These are phyloP conservation scores for Epinotia brunnichana DNA, from an alignment of 2,888 invertebrate genomes.

Conservation along the genomic window DNA sequence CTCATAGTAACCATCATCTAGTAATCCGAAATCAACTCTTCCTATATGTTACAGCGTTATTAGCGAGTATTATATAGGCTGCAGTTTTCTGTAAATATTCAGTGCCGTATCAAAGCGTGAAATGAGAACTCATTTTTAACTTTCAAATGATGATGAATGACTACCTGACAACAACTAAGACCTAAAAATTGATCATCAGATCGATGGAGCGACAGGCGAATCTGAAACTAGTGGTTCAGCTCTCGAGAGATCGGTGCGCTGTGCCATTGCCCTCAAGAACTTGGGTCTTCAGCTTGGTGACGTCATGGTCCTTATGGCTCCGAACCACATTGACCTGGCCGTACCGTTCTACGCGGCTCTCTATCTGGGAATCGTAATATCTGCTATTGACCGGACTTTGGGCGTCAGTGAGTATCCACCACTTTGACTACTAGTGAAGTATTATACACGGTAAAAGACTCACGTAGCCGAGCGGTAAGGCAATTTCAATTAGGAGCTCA, in stretches of 20 bases:
- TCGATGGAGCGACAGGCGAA: conserved; percentile 72
- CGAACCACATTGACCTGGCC: conserved; percentile 69
- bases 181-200: conserved; percentile 53
- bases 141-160: no score
- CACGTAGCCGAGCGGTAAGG: no score
- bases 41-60: no score
- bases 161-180: no score
- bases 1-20: no score
- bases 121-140: no score
- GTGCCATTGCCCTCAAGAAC: conserved; percentile 68
- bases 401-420: conserved; percentile 58
- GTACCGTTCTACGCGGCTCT: conserved; percentile 76
- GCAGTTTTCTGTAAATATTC: no score
- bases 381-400: conserved; percentile 59
- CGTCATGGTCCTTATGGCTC: conserved; percentile 73
- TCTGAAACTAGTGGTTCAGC: conserved; percentile 70
- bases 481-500: no score
- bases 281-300: conserved; percentile 69
- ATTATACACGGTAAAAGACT: no score
- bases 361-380: conserved; percentile 69
- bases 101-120: no score
- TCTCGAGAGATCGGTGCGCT: conserved; percentile 65
- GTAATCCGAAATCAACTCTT: no score
- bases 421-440: neutral
- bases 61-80: no score